Evolutionary conservation across 2,113 vertebrate species (phyloP).

Genomic region (Eulemur rufifrons): DNA sequence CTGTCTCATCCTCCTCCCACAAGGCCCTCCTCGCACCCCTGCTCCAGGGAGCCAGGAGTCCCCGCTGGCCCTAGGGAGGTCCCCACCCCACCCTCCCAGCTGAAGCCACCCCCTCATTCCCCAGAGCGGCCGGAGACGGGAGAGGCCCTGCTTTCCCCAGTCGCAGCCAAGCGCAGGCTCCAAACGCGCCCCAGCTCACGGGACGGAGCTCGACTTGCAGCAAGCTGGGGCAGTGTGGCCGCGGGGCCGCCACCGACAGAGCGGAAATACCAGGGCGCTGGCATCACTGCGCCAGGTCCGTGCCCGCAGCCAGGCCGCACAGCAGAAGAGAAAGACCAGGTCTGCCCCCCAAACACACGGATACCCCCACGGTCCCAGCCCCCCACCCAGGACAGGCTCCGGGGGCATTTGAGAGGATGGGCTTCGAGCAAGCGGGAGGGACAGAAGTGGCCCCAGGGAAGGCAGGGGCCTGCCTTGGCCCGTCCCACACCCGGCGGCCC

Average conservation of each 20-base stretch:
- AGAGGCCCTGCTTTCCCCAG: background rate
- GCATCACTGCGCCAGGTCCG: background rate
- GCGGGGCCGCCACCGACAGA: background rate
- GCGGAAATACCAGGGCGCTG: slow-evolving; percentile 49
- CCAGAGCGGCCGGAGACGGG: background rate
- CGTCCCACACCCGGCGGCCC: background rate
- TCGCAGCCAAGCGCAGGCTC: background rate
- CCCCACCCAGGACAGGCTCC: accelerated
- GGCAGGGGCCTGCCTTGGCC: background rate
- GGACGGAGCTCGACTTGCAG: background rate
- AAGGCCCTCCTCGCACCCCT: background rate
- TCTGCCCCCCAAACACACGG: accelerated
- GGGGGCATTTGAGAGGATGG: background rate
- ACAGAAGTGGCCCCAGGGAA: background rate
- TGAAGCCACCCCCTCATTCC: background rate
- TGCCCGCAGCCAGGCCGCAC: background rate
- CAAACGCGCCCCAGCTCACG: accelerated
- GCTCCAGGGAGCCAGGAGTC: background rate
- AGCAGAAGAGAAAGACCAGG: accelerated
- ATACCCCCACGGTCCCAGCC: accelerated
- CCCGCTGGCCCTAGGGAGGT: too few species aligned
- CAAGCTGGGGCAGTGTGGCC: background rate
- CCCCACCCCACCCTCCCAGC: accelerated
- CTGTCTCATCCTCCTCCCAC: accelerated
- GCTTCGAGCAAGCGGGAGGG: background rate